Conservation (phyloP, 1,140 invertebrate species). For the Archivesica marissinica region DNA sequence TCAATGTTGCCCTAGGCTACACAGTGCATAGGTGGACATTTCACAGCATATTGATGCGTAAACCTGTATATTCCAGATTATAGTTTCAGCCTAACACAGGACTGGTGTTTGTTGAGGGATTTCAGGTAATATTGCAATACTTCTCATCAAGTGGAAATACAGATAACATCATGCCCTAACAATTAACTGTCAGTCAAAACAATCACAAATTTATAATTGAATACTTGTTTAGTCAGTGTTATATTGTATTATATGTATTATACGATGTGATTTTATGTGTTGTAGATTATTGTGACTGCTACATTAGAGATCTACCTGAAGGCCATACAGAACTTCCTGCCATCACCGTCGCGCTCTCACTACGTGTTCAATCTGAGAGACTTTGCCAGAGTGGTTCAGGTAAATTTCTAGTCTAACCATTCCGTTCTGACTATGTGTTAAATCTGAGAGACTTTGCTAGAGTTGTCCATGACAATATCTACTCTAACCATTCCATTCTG, state of each 20-base stretch:
- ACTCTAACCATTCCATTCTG: constrained; percentile 82
- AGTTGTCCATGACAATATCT: constrained; percentile 83
- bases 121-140: too few relatives aligned
- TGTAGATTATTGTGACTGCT: constrained; percentile 80
- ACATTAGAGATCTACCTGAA: constrained; percentile 83
- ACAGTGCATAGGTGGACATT: too few relatives aligned
- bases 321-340: constrained; percentile 82
- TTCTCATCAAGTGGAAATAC: too few relatives aligned
- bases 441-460: constrained; percentile 84
- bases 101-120: too few relatives aligned
- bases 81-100: too few relatives aligned
- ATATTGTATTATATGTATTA: neutral
- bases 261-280: neutral
- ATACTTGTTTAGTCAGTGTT: too few relatives aligned
- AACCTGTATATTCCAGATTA: too few relatives aligned
- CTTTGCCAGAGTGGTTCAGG: constrained; percentile 84
- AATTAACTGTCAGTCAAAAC: too few relatives aligned
- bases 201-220: too few relatives aligned
- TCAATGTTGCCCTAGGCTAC: too few relatives aligned
- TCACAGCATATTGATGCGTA: too few relatives aligned
- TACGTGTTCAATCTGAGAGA: constrained; percentile 84
- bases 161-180: too few relatives aligned
- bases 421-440: constrained; percentile 84
- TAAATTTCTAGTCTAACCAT: constrained; percentile 73
- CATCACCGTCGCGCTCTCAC: constrained; percentile 83